These are phyloP conservation scores for Epistrophella euchroma DNA, from an alignment of 2,888 invertebrate genomes.

Conservation along the genomic window DNA sequence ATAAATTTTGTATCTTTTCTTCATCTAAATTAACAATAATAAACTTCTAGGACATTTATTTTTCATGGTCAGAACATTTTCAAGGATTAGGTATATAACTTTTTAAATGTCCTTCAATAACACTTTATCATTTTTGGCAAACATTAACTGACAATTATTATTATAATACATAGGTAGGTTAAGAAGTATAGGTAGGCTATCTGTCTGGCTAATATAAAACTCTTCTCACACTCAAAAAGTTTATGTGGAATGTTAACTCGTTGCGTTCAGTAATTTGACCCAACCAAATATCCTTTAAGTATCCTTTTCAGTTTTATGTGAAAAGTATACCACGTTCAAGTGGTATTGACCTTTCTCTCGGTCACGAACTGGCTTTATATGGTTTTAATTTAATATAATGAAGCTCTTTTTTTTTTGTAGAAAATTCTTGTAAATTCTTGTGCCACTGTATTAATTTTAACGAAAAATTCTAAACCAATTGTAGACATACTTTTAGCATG, in stretches of 20 bases:
- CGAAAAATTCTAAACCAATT: background rate
- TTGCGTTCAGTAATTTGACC: background rate
- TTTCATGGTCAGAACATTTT: background rate
- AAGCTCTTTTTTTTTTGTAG: background rate
- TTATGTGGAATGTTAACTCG: background rate
- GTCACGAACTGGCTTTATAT: background rate
- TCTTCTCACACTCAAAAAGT: background rate
- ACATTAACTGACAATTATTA: background rate
- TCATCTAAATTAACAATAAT: no score
- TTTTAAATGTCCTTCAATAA: background rate
- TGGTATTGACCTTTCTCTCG: no score
- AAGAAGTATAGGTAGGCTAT: background rate
- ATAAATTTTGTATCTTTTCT: no score
- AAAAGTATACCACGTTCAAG: background rate
- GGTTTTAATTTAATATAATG: background rate
- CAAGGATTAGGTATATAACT: background rate
- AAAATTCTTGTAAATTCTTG: background rate
- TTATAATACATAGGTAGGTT: no score
- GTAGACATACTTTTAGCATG: background rate
- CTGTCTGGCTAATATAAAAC: background rate
- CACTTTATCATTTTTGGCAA: background rate
- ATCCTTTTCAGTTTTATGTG: background rate
- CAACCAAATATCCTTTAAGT: background rate
- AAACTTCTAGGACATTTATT: no score
- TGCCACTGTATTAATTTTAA: background rate